Conservation (phyloP, 2,113 vertebrate species). For the Shinisaurus crocodilurus region DNA sequence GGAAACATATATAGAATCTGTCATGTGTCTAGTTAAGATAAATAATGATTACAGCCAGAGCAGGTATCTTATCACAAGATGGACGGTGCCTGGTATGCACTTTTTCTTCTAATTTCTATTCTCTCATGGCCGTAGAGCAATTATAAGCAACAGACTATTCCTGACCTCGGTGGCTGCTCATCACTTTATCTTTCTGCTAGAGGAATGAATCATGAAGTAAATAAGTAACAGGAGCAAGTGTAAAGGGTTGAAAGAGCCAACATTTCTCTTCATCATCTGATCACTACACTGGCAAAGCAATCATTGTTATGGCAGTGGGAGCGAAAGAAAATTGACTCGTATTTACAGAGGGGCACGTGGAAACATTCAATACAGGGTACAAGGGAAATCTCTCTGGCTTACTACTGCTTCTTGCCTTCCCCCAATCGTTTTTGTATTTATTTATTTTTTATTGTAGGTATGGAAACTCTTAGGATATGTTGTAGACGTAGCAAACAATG, state of each 20-base stretch:
- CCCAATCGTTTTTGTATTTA: background rate
- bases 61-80: constrained; percentile 30
- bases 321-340: background rate
- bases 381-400: background rate
- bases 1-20: background rate
- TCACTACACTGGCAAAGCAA: background rate
- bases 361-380: background rate
- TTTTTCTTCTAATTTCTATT: constrained; percentile 46
- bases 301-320: background rate
- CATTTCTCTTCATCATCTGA: constrained; percentile 43
- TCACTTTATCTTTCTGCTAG: constrained; percentile 25
- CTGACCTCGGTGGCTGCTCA: constrained; percentile 16
- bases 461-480: background rate
- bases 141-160: constrained; percentile 42
- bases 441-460: background rate
- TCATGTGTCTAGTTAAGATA: constrained; percentile 43
- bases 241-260: constrained; percentile 2
- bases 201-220: constrained; percentile 36
- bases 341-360: background rate
- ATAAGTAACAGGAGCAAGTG: constrained; percentile 37
- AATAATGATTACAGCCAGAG: constrained; percentile 28
- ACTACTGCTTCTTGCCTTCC: background rate
- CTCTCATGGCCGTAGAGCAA: constrained; percentile 50
- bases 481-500: background rate
- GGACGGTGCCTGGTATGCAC: constrained; percentile 29